Evolutionary conservation across 1,140 invertebrate genomes (phyloP).

Genomic region (Halesus radiatus): DNA sequence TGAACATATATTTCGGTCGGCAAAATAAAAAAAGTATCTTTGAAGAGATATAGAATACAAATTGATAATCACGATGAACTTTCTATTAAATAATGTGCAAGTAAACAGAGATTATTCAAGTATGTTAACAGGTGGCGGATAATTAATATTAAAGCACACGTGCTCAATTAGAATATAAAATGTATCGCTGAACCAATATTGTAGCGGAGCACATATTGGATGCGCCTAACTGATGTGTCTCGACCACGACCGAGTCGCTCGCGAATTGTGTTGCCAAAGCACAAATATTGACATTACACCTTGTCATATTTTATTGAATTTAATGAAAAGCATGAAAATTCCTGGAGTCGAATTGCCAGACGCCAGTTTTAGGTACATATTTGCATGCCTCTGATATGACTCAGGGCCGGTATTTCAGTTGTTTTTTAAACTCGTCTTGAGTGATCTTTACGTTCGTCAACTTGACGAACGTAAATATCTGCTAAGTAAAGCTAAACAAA

Average conservation of each 20-base stretch:
- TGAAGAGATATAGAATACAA: background rate
- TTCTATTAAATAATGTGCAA: too few species aligned
- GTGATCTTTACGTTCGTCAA: too few species aligned
- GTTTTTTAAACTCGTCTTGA: too few species aligned
- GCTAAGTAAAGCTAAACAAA: too few species aligned
- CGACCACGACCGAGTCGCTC: background rate
- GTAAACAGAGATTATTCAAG: background rate
- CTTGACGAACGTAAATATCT: too few species aligned
- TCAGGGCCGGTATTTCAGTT: too few species aligned
- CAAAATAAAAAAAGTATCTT: too few species aligned
- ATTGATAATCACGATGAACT: too few species aligned
- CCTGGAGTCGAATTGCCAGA: background rate
- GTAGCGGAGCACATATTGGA: background rate
- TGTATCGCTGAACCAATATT: constrained; percentile 24
- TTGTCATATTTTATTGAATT: constrained; percentile 25
- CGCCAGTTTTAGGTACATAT: background rate
- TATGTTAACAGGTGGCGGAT: background rate
- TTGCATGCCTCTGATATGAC: background rate
- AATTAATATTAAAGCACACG: constrained; percentile 21
- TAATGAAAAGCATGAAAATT: constrained; percentile 1
- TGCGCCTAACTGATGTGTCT: constrained; percentile 1
- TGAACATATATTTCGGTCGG: too few species aligned
- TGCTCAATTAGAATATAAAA: constrained; percentile 4
- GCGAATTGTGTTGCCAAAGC: constrained; percentile 4
- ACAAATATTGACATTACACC: constrained; percentile 17